These are phyloP conservation scores for Halcyon malimbica DNA, from an alignment of 2,113 vertebrate genomes.

Conservation along the genomic window DNA sequence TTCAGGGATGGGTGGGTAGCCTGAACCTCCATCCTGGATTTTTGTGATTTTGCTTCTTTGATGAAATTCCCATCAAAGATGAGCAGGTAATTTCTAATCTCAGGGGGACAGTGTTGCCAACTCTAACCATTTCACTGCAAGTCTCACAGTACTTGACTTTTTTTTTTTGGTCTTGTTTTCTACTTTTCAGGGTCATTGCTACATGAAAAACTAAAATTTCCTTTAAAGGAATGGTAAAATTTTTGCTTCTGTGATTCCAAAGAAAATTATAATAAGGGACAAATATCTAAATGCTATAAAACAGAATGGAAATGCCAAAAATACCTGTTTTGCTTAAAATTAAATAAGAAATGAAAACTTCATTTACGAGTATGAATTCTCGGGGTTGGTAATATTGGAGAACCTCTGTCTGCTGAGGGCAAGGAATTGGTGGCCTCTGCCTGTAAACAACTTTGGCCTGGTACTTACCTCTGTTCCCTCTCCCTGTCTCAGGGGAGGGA, in stretches of 20 bases:
- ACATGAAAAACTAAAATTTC: neutral
- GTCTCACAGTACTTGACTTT: neutral
- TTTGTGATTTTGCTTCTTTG: slow-evolving; percentile 14
- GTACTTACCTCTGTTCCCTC: neutral
- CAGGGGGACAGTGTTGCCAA: neutral
- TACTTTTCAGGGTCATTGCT: neutral
- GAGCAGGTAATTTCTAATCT: neutral
- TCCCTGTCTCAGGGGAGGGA: neutral
- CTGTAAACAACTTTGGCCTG: neutral
- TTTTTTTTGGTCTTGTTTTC: neutral
- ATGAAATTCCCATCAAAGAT: neutral
- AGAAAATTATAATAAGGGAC: neutral
- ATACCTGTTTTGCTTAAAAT: neutral
- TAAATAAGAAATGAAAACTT: neutral
- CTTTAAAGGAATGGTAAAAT: neutral
- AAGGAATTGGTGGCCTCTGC: neutral
- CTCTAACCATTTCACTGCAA: neutral
- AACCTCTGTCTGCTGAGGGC: neutral
- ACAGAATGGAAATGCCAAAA: neutral
- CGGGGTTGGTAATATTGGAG: neutral
- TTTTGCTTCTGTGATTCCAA: neutral
- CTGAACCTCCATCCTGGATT: neutral
- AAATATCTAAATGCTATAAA: neutral
- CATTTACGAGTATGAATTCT: neutral
- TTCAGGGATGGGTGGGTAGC: neutral